Evolutionary conservation across 1,140 invertebrate genomes (phyloP).

Genomic region (Zaprionus gabonicus): DNA sequence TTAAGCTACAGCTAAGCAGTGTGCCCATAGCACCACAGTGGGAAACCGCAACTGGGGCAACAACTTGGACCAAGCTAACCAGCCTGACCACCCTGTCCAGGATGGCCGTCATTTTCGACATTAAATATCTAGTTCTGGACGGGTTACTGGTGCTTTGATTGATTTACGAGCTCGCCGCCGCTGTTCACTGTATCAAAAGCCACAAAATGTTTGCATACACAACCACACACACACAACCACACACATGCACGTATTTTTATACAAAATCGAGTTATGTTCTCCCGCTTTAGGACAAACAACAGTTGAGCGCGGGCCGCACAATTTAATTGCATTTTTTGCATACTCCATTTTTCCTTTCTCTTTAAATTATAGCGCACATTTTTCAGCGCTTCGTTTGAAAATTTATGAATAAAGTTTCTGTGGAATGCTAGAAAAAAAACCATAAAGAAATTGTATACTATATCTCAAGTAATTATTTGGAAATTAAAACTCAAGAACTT

Average conservation of each 20-base stretch:
- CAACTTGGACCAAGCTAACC: neutral
- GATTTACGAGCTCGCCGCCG: constrained; percentile 46
- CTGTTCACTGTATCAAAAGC: constrained; percentile 25
- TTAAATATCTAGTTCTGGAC: constrained; percentile 63
- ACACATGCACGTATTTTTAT: neutral
- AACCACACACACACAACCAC: constrained; percentile 15
- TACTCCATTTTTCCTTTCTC: neutral
- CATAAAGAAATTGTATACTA: neutral
- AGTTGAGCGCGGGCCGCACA: neutral
- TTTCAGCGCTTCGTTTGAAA: constrained; percentile 4
- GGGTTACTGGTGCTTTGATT: constrained; percentile 49
- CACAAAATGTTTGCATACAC: constrained; percentile 17
- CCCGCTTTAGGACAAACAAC: constrained; percentile 1
- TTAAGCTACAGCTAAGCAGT: constrained; percentile 17
- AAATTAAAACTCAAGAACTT: constrained; percentile 4
- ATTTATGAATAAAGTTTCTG: constrained; percentile 12
- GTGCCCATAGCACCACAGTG: neutral
- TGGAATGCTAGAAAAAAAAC: neutral
- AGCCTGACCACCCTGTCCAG: constrained; percentile 6
- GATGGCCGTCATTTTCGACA: constrained; percentile 55
- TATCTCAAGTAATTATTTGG: neutral
- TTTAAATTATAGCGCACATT: constrained; percentile 7
- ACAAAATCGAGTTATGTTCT: constrained; percentile 28
- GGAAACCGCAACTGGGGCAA: neutral
- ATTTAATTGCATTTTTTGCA: constrained; percentile 27